Conservation (phyloP, 2,797 vertebrate species). For the Myotis planiceps region DNA sequence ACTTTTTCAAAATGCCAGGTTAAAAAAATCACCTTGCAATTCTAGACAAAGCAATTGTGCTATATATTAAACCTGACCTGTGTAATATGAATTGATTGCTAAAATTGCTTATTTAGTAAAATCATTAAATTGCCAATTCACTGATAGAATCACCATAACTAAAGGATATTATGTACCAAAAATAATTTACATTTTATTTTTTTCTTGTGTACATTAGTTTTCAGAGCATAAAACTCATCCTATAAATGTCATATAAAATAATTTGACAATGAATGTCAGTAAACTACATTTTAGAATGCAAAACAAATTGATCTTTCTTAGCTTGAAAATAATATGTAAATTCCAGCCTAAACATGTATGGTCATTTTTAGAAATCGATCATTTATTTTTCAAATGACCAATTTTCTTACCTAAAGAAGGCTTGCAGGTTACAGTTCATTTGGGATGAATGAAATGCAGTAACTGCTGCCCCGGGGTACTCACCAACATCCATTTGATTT, state of each 20-base stretch:
- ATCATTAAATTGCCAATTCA: background rate
- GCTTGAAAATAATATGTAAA: constrained; percentile 26
- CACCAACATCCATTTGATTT: constrained; percentile 2
- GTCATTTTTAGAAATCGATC: background rate
- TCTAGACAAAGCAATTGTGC: background rate
- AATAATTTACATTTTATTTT: background rate
- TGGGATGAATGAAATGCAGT: background rate
- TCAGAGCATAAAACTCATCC: constrained; percentile 2
- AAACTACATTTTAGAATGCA: constrained; percentile 26
- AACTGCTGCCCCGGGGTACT: background rate
- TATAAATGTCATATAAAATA: constrained; percentile 11
- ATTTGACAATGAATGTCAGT: background rate
- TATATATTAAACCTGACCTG: background rate
- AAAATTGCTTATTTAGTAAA: constrained; percentile 17
- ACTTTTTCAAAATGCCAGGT: background rate
- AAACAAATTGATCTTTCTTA: constrained; percentile 13
- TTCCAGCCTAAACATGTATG: background rate
- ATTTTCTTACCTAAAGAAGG: constrained; percentile 44
- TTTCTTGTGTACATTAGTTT: background rate
- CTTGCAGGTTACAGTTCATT: constrained; percentile 11
- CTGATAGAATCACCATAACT: background rate
- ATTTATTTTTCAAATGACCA: constrained; percentile 17
- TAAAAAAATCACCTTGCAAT: background rate
- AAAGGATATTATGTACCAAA: background rate
- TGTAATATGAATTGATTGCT: background rate